These are phyloP conservation scores for Dolichoris vasculosae DNA, from an alignment of 1,140 invertebrate species.

Conservation along the genomic window DNA sequence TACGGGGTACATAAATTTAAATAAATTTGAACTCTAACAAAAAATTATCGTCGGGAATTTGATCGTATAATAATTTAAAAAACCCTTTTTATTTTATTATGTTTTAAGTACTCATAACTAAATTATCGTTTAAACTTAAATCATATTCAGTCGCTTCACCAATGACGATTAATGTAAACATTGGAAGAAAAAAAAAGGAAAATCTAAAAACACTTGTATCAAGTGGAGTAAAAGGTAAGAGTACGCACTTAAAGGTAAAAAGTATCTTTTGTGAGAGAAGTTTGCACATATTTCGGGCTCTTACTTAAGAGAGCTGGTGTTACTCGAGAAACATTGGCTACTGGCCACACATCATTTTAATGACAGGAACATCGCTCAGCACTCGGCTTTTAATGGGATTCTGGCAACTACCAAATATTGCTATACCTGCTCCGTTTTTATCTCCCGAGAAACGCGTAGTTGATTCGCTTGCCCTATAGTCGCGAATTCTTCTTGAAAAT, in stretches of 20 bases:
- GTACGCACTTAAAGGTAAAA: background rate
- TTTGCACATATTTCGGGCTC: constrained; percentile 53
- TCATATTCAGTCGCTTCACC: too few relatives aligned
- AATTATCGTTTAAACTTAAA: too few relatives aligned
- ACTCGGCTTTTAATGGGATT: constrained; percentile 66
- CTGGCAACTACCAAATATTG: constrained; percentile 59
- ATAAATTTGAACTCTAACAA: too few relatives aligned
- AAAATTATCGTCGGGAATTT: too few relatives aligned
- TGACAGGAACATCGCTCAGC: constrained; percentile 63
- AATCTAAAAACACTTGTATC: background rate
- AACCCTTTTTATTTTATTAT: too few relatives aligned
- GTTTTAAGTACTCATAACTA: too few relatives aligned
- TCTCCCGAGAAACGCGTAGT: background rate
- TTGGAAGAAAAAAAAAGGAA: background rate
- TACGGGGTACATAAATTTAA: too few relatives aligned
- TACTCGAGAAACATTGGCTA: constrained; percentile 56
- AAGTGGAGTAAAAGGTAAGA: background rate
- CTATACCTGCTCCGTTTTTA: background rate
- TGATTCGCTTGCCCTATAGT: background rate
- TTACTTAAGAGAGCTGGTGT: constrained; percentile 55
- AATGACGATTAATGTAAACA: background rate
- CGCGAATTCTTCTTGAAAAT: background rate
- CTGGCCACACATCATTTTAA: constrained; percentile 66
- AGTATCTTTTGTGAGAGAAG: constrained; percentile 9
- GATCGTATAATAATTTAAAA: too few relatives aligned